Conservation (phyloP, 2,113 vertebrate genomes). For the Eidolon helvum region DNA sequence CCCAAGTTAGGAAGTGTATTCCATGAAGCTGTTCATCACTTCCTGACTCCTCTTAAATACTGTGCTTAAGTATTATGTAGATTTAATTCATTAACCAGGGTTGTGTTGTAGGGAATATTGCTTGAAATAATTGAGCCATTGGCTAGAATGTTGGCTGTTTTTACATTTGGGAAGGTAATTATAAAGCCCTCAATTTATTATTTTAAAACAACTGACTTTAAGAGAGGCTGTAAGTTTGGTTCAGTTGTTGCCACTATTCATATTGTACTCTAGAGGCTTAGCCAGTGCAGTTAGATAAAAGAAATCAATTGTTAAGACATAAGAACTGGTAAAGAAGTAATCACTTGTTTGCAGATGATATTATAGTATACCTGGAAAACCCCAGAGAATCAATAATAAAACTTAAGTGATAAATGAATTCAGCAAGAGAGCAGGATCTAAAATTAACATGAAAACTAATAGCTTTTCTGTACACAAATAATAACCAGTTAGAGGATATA, state of each 20-base stretch:
- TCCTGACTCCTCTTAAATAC: not conserved
- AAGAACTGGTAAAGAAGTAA: not conserved
- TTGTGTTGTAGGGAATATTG: conserved; percentile 7
- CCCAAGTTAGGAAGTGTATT: not conserved
- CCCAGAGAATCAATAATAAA: not conserved
- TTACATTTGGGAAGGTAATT: conserved; percentile 22
- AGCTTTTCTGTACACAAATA: not conserved
- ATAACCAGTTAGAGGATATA: not conserved
- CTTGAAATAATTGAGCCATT: conserved; percentile 32
- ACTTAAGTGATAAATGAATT: not conserved
- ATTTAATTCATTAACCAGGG: conserved; percentile 13
- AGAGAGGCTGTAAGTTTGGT: not conserved
- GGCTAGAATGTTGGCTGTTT: not conserved
- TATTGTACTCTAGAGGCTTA: not conserved
- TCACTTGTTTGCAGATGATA: not conserved
- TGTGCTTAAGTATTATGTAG: not conserved
- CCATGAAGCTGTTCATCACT: not conserved
- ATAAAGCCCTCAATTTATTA: not conserved
- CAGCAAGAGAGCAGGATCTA: not conserved
- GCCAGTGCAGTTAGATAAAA: not conserved
- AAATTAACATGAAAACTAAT: not conserved
- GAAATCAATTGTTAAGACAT: not conserved
- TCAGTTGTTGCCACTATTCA: not conserved
- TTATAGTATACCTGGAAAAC: not conserved
- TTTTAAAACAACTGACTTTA: not conserved